Evolutionary conservation across 2,797 vertebrate species (phyloP), one percentile per base, ranked within the genome.

Genomic region (Chelonia mydas): DNA sequence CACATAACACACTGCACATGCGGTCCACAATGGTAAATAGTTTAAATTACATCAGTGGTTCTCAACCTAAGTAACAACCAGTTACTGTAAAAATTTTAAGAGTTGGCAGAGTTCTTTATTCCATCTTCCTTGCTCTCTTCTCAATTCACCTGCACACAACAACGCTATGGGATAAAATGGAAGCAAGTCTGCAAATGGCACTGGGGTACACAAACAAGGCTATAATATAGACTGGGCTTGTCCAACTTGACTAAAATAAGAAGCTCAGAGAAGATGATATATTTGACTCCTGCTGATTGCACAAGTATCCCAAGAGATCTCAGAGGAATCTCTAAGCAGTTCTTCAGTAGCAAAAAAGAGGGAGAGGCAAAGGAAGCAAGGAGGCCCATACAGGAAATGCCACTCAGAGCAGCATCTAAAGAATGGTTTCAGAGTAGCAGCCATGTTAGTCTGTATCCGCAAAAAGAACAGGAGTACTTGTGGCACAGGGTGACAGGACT

Each of bases 1-100:
- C 51, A 51, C 51, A 51, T 16, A 51, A 55, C 54, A 25, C 9
- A 55, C 54, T 25, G 25, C 55, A 57, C 25, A 57, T 27, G 25
- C 25, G 25, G 23, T 5, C 55, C 55, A 57, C 1, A 0, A 49
- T 0, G 0, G 84, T 78, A 91, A 41, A 91, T 11, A 45, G 19
- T 76, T 50, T 11, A 6, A 90, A 80, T 53, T 53, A 53, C 17
- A 19, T 53, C 51, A 53, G 17, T 53, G 17, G 51, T 53, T 53
- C 17, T 53, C 55, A 25, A 57, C 25, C 11, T 57, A 57, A 57
- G 55, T 27, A 57, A 57, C 25, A 25, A 57, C 10, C 49, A 47
- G 21, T 55, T 87, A 87, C 84, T 0, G 53, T 85, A 5, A 10
- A 78, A 84, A 28, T 50, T 82, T 19, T 5, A 82, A 19, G 4